Conservation (phyloP, 2,113 vertebrate genomes). For the Neofelis nebulosa region DNA sequence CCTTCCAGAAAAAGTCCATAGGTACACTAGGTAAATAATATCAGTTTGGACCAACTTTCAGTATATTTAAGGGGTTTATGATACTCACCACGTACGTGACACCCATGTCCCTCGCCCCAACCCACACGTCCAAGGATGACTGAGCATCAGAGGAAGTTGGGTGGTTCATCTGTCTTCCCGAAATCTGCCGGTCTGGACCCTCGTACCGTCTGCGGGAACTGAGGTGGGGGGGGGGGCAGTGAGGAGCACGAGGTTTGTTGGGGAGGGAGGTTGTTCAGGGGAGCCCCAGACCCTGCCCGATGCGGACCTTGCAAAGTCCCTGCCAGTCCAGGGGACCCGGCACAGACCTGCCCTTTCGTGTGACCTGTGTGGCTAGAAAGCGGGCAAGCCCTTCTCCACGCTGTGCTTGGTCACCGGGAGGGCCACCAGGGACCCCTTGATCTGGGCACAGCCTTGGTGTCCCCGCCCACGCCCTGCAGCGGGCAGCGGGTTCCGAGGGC, state of each 20-base stretch:
- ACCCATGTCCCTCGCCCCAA: rapidly evolving
- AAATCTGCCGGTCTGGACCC: rapidly evolving
- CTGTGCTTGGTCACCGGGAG: neutral
- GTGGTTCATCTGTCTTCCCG: neutral
- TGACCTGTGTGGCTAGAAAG: rapidly evolving
- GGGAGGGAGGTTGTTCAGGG: neutral
- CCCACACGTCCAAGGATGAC: neutral
- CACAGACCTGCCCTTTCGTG: neutral
- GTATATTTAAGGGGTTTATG: neutral
- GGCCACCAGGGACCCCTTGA: neutral
- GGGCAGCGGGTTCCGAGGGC: rapidly evolving
- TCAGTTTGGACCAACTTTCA: neutral
- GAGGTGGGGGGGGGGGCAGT: too few relatives aligned
- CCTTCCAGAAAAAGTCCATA: rapidly evolving
- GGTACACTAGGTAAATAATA: neutral
- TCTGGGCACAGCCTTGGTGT: neutral
- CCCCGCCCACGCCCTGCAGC: too few relatives aligned
- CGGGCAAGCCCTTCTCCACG: rapidly evolving
- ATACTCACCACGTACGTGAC: rapidly evolving
- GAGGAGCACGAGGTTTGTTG: neutral
- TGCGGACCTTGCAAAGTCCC: neutral
- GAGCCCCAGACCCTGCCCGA: rapidly evolving
- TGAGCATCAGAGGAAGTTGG: neutral
- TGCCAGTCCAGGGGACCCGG: rapidly evolving
- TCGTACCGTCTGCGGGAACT: neutral